Evolutionary conservation across 1,140 invertebrate species (phyloP), one percentile per base, ranked within the genome.

Genomic region (Drosophila arawakana): DNA sequence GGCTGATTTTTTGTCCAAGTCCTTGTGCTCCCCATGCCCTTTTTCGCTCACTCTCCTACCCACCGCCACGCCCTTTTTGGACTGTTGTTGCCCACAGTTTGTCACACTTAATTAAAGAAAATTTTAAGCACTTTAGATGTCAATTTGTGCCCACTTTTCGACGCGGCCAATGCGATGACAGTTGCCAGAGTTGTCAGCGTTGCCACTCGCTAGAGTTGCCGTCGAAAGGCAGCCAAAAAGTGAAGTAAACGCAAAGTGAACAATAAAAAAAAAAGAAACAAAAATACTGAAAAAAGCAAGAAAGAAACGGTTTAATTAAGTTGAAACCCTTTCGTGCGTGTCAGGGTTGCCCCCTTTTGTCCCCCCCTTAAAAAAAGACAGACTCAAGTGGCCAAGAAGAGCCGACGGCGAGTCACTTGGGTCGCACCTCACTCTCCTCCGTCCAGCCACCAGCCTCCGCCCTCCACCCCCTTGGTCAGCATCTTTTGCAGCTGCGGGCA

Each of bases 61-160:
- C 13, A 46, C 3, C 25, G 25, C 25, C 25, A 30, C 25, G 1
- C 7, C n/a, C 15, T 37, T 10, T 37, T n/a, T 18, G 35, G 35
- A 41, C 37, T 41, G 58, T 37, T 35, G 61, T 68, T 75, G 74
- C 78, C 84, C 84, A 81, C 84, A 89, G 80, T 89, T 89, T 89
- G 84, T 89, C 84, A 89, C 84, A 89, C 84, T 89, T 89, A 89
- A 89, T 89, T 89, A 89, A 89, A 89, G 84, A 89, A 89, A 89
- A 89, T 89, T 89, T 89, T 74, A 89, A 90, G 85, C 84, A 89
- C 84, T 89, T 89, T 89, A 89, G 81, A 89, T 90, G 84, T 89
- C 84, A 89, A 89, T 89, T 89, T 89, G 84, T 81, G 85, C 73
- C 73, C 80, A 86, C 84, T 88, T 88, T 76, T 49, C 81, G 74